Conservation (phyloP, 2,797 vertebrate genomes). For the Scyliorhinus canicula region DNA sequence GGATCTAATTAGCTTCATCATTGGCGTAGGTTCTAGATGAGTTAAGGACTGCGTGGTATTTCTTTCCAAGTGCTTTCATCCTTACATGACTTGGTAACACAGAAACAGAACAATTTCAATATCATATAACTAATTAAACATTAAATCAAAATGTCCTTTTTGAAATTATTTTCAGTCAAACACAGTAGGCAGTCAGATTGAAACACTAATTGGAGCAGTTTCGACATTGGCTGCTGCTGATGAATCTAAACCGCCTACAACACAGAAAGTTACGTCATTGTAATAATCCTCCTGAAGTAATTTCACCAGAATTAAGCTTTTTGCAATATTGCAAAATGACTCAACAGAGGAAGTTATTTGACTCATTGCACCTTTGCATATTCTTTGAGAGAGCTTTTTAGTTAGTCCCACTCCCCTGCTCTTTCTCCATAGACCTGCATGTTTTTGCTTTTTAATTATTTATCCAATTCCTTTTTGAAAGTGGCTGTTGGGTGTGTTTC, state of each 20-base stretch:
- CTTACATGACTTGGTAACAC: neutral
- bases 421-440: neutral
- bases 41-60: neutral
- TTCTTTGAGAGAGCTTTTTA: neutral
- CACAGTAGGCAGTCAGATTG: neutral
- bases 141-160: neutral
- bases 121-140: neutral
- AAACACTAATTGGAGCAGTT: neutral
- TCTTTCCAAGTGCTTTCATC: neutral
- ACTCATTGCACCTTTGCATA: neutral
- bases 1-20: neutral
- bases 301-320: neutral
- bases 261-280: neutral
- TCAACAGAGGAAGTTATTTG: neutral
- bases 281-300: neutral
- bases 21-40: neutral
- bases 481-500: neutral
- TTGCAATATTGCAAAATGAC: neutral
- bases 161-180: neutral
- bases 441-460: neutral
- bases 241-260: neutral
- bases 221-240: neutral
- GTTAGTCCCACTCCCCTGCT: neutral
- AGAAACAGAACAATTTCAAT: neutral
- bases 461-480: neutral